phyloP scores from a whole-genome alignment of 37 sponge, comb jelly and placozoan species.

The Lycopodina hypogea region DNA sequence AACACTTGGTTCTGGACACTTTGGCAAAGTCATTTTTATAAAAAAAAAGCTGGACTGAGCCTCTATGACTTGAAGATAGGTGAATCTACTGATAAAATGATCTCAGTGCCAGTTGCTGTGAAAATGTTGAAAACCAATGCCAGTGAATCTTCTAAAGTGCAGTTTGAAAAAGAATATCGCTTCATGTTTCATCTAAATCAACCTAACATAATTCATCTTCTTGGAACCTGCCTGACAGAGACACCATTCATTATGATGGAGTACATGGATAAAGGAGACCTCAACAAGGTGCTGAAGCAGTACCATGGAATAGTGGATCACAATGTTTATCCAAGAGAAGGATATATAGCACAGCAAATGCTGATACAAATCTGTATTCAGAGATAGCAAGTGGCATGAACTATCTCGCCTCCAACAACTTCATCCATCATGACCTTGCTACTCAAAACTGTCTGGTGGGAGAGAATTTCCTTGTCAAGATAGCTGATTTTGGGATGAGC shows the following conservation, averaged over 20 bases:
- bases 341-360: not conserved
- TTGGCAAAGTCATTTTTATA: constrained; percentile 61
- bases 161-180: constrained; percentile 58
- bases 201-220: constrained; percentile 49
- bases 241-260: constrained; percentile 64
- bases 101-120: constrained; percentile 36
- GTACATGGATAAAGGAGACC: constrained; percentile 73
- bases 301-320: constrained; percentile 4
- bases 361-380: constrained; percentile 47
- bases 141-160: not conserved
- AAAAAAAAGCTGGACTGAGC: constrained; percentile 38
- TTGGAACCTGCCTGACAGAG: constrained; percentile 50
- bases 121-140: constrained; percentile 44
- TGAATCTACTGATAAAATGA: not conserved
- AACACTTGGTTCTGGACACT: constrained; percentile 59
- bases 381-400: constrained; percentile 69
- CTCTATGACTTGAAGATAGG: constrained; percentile 38
- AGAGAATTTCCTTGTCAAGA: constrained; percentile 46
- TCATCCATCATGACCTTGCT: constrained; percentile 72
- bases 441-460: constrained; percentile 71
- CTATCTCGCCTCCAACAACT: constrained; percentile 57
- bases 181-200: constrained; percentile 67
- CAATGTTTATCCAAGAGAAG: not conserved
- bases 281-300: constrained; percentile 52
- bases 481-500: constrained; percentile 69